Evolutionary conservation across 1,140 invertebrate species (phyloP).

Genomic region (Galendromus occidentalis): DNA sequence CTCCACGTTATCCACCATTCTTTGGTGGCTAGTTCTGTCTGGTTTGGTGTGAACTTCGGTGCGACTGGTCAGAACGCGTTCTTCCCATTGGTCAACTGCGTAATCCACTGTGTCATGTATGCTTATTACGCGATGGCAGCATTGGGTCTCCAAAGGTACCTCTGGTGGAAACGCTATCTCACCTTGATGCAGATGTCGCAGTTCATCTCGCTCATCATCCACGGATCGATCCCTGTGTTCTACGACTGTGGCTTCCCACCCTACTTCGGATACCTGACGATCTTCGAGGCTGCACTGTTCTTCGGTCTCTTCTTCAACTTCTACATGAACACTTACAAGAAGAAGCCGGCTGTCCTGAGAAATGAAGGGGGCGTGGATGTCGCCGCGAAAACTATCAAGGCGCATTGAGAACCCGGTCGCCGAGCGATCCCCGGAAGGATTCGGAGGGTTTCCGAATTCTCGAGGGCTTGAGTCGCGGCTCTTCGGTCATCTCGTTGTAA

Average conservation of each 20-base stretch:
- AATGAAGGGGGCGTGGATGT: too few species aligned
- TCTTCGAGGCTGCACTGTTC: slow-evolving; percentile 73
- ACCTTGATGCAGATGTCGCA: slow-evolving; percentile 39
- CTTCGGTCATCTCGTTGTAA: too few species aligned
- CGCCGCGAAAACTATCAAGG: too few species aligned
- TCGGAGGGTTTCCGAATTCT: too few species aligned
- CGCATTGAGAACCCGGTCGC: too few species aligned
- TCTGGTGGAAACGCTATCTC: slow-evolving; percentile 39
- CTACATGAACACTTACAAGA: slow-evolving; percentile 53
- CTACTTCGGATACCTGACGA: slow-evolving; percentile 79
- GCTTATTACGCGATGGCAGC: slow-evolving; percentile 34
- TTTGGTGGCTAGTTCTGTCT: slow-evolving; percentile 75
- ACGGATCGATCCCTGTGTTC: slow-evolving; percentile 73
- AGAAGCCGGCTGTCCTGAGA: too few species aligned
- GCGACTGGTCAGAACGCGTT: slow-evolving; percentile 39
- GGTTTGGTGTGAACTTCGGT: slow-evolving; percentile 85
- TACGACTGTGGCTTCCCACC: slow-evolving; percentile 76
- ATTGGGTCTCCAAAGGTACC: slow-evolving; percentile 32
- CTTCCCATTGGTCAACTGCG: slow-evolving; percentile 55
- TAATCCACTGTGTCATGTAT: slow-evolving; percentile 46
- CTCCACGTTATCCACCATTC: slow-evolving; percentile 87
- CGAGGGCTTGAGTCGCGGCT: too few species aligned
- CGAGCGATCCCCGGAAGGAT: too few species aligned
- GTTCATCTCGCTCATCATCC: slow-evolving; percentile 64
- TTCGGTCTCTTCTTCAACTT: slow-evolving; percentile 77